Evolutionary conservation across 2,113 vertebrate species (phyloP), one percentile per base, ranked within the genome.

Genomic region (Irena cyanogastra): DNA sequence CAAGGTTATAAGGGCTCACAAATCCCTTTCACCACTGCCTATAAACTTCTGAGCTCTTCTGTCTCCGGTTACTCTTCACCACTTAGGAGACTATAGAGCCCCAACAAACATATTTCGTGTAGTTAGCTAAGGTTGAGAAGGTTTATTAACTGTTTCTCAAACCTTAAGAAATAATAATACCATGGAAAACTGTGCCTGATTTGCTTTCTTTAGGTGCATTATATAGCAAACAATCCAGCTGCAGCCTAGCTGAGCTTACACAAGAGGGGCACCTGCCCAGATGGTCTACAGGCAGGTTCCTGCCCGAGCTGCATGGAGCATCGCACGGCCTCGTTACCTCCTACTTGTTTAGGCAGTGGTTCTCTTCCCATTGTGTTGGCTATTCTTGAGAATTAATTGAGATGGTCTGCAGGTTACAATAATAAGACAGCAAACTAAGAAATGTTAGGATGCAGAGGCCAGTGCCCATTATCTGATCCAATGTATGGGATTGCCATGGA

Each of bases 311-410:
- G 13, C 10, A 30, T 1, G 1, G 35, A 84, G 57, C 65, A 39
- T 23, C 6, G 0, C 42, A 24, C 0, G 0, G 45, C 61, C 44
- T 53, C 5, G 0, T 47, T 33, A 74, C 50, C 37, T 81, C 69
- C 78, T 50, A 5, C 39, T 53, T 54, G 33, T 71, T 85, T 35
- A 75, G 65, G 28, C 0, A 71, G 30, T 5, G 31, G 12, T 74
- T 60, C 54, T 86, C 22, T 74, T 84, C 56, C 59, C 27, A 30
- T 49, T 63, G 45, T 26, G 37, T 41, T 70, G 76, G 20, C 59
- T 50, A 54, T 50, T 74, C 47, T 20, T 47, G 65, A 54, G 64
- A 81, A 74, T 56, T 87, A 90, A 88, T 24, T 75, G 60, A 87
- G 39, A 71, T 35, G 16, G 14, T 50, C 74, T 60, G 69, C 50